A percentile compares a stretch with the other conserved stretches of the same genome.
These are phyloP conservation scores for Eumaeus atala DNA, from an alignment of 1,140 invertebrate species.

Conservation along the genomic window DNA sequence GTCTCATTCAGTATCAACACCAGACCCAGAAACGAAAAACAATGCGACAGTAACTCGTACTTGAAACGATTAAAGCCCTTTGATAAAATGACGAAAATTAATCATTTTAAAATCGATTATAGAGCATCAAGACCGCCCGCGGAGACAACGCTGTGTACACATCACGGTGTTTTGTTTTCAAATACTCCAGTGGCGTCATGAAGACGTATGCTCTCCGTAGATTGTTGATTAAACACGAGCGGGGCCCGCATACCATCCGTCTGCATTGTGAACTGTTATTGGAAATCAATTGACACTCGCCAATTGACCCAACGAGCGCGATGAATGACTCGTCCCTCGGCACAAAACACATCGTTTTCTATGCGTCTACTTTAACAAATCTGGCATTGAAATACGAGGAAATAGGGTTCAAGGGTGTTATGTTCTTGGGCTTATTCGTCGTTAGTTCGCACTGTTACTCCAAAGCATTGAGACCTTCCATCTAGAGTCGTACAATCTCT, in stretches of 20 bases:
- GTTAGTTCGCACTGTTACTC: no score
- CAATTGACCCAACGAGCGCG: constrained; percentile 45
- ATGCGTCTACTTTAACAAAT: neutral
- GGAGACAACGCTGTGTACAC: constrained; percentile 24
- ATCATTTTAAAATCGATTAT: neutral
- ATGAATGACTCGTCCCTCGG: constrained; percentile 33
- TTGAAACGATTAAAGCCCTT: neutral
- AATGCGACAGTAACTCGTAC: no score
- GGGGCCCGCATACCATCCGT: constrained; percentile 56
- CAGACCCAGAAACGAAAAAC: no score
- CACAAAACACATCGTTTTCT: neutral
- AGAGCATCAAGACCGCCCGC: constrained; percentile 36
- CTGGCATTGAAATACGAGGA: constrained; percentile 2
- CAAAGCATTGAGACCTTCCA: no score
- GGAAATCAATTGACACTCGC: constrained; percentile 68
- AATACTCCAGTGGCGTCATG: constrained; percentile 35
- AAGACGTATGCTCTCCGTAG: constrained; percentile 34
- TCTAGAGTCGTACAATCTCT: no score
- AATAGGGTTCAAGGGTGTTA: no score
- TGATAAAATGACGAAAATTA: neutral
- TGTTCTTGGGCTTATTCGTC: no score
- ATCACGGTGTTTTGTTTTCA: constrained; percentile 42
- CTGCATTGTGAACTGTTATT: constrained; percentile 70
- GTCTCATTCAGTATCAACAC: no score
- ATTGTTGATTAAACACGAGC: constrained; percentile 65